phyloP scores from a whole-genome alignment of 2,888 invertebrate species.

The Chouioia cunea region DNA sequence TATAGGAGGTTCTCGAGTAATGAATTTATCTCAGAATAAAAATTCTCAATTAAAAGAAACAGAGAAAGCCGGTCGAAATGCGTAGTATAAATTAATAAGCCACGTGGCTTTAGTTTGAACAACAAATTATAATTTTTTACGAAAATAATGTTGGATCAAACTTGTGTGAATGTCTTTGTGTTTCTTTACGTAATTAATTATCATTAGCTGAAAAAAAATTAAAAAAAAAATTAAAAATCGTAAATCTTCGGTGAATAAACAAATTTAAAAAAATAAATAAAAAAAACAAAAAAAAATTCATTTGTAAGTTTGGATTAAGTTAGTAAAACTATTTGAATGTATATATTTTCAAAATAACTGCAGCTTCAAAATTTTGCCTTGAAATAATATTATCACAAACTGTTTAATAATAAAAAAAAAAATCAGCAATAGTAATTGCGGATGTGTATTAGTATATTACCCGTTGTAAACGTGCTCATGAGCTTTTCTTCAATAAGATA shows the following conservation, averaged over 20 bases:
- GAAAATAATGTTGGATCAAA: slow-evolving; percentile 24
- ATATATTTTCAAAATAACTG: slow-evolving; percentile 14
- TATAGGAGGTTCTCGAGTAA: slow-evolving; percentile 6
- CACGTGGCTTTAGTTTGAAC: slow-evolving; percentile 17
- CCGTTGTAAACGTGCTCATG: no score
- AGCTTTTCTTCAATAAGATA: no score
- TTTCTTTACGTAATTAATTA: slow-evolving; percentile 17
- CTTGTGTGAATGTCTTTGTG: slow-evolving; percentile 1
- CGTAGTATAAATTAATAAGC: neutral
- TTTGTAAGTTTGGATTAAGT: slow-evolving; percentile 29
- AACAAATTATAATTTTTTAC: slow-evolving; percentile 24
- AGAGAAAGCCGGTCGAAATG: slow-evolving; percentile 3
- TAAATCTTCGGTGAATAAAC: slow-evolving; percentile 32
- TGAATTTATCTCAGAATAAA: neutral
- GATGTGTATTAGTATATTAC: neutral
- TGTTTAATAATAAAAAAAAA: slow-evolving; percentile 13
- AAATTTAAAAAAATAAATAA: slow-evolving; percentile 25
- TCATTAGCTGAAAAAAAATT: slow-evolving; percentile 27
- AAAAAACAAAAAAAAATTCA: slow-evolving; percentile 36
- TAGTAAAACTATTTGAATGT: slow-evolving; percentile 13
- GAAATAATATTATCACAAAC: neutral
- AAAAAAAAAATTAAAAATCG: slow-evolving; percentile 34
- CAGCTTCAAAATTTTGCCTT: slow-evolving; percentile 3
- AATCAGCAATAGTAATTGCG: slow-evolving; percentile 17
- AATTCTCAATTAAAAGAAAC: neutral